Conservation (phyloP, 1,140 invertebrate species). For the Dinothrombium tinctorium region DNA sequence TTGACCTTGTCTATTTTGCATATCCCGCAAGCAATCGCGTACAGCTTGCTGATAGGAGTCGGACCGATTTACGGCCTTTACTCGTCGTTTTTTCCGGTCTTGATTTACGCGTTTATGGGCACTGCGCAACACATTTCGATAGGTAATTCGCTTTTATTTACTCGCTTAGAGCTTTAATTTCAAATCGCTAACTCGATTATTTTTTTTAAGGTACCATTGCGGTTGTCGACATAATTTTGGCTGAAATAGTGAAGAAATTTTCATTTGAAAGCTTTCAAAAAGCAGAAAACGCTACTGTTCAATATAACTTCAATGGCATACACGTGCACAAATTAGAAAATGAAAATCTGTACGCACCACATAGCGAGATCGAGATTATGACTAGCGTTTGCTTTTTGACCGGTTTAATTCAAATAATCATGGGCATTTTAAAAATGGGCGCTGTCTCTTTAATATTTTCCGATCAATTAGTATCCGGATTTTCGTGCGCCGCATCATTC, state of each 20-base stretch:
- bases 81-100: conserved; percentile 75
- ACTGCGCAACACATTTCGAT: conserved; percentile 77
- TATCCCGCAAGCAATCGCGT: conserved; percentile 82
- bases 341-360: too few relatives aligned
- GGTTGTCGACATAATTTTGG: conserved; percentile 3
- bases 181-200: too few relatives aligned
- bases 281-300: neutral
- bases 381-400: conserved; percentile 1
- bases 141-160: conserved; percentile 60
- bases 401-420: conserved; percentile 7
- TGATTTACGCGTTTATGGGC: conserved; percentile 69
- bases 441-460: conserved; percentile 25
- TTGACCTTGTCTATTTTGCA: conserved; percentile 73
- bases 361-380: neutral
- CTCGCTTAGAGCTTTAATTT: too few relatives aligned
- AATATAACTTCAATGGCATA: neutral
- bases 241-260: neutral
- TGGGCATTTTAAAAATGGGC: conserved; percentile 23
- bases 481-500: conserved; percentile 26
- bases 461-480: conserved; percentile 26
- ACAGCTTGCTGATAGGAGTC: conserved; percentile 60
- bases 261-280: neutral
- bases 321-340: neutral
- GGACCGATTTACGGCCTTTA: conserved; percentile 72
- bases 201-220: conserved; percentile 30